These are phyloP conservation scores for Myopa testacea DNA, from an alignment of 2,888 invertebrate species.

Conservation along the genomic window DNA sequence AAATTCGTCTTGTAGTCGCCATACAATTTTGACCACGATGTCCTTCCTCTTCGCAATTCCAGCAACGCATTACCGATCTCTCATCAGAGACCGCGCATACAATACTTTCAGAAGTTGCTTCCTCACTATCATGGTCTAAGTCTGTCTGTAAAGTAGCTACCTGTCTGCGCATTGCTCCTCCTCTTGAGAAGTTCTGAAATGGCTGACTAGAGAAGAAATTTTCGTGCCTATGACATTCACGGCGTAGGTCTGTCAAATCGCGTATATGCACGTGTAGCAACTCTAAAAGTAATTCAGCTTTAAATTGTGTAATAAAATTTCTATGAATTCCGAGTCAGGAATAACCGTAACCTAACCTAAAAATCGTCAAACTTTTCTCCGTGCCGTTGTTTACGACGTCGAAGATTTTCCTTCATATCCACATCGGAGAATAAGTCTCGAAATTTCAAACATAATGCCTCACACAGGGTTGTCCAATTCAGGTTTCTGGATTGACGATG, in stretches of 20 bases:
- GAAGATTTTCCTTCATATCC: constrained; percentile 21
- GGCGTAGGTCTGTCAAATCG: not conserved
- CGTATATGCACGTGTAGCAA: too few relatives aligned
- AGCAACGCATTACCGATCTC: not conserved
- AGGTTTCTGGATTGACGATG: too few relatives aligned
- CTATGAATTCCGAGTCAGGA: not conserved
- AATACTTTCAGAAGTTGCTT: too few relatives aligned
- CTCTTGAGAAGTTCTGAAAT: not conserved
- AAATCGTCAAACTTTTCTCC: constrained; percentile 20
- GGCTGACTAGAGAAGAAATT: not conserved
- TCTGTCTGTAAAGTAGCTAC: not conserved
- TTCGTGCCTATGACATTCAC: constrained; percentile 6
- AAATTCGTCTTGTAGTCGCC: not conserved
- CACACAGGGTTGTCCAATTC: too few relatives aligned
- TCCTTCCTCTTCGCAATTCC: constrained; percentile 19
- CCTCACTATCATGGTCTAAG: too few relatives aligned
- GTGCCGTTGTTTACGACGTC: constrained; percentile 20
- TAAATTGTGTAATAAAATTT: not conserved
- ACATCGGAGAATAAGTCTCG: constrained; percentile 2
- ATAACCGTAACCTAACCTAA: not conserved
- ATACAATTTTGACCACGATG: constrained; percentile 13
- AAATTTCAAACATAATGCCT: too few relatives aligned
- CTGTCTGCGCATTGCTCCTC: not conserved
- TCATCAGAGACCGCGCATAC: too few relatives aligned
- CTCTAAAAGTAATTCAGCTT: not conserved